Evolutionary conservation across 2,888 invertebrate species (phyloP), one percentile per base, ranked within the genome.

Genomic region (Campaea margaritaria): DNA sequence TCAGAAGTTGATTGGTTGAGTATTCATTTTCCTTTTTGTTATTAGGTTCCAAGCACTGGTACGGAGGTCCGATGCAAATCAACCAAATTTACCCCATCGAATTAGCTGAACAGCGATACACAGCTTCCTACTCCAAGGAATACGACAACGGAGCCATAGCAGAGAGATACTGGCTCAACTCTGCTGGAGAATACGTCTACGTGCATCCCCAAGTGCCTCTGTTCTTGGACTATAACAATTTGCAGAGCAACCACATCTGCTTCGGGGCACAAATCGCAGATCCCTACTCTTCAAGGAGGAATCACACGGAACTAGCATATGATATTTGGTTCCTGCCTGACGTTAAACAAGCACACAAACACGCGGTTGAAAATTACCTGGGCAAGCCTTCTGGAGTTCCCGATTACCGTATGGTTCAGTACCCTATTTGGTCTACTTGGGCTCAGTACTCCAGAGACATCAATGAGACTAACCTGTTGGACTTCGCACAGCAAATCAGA

Each of bases 371-470:
- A 0, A 93, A 92, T 46, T 94, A 94, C 71, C 85, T 96, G 48
- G 93, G 94, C 0, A 94, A 94, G 72, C 96, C 96, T 0, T 84
- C 85, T 8, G 93, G 86, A 39, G 78, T 93, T 36, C 96, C 96
- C 0, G 94, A 95, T 69, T 89, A 86, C 50, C 83, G 93, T 13
- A 96, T 97, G 94, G 94, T 98, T 0, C 84, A 92, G 52, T 91
- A 96, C 74, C 98, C 98, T 0, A 95, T 98, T 60, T 98, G 97
- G 97, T 97, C 97, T 0, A 97, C 97, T 0, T 97, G 97, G 96
- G 96, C 96, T 0, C 93, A 94, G 71, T 96, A 95, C 78, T 92
- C 94, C n/a, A 82, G 85, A 44, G 79, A 91, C 12, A 94, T 98
- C 0, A 93, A 94, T 64, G 95, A 96, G 31, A 66, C 70, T 0